Conservation (phyloP, 2,888 invertebrate species). For the Drosophila koepferae region DNA sequence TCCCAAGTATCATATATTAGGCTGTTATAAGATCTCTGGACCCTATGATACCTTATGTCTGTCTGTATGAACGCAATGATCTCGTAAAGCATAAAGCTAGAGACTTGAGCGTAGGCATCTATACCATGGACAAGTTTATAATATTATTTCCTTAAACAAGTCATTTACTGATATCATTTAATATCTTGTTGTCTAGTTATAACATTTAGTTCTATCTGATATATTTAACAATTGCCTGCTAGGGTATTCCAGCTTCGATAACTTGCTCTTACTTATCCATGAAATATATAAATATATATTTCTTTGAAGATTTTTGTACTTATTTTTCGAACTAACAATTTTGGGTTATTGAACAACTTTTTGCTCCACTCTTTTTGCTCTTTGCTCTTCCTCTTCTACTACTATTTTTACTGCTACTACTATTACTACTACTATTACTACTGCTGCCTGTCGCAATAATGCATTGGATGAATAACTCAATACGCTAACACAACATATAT, state of each 20-base stretch:
- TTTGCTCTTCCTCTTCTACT: slow-evolving; percentile 25
- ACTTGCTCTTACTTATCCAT: not conserved
- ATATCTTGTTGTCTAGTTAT: too few relatives aligned
- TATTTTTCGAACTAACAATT: slow-evolving; percentile 46
- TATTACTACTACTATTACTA: slow-evolving; percentile 40
- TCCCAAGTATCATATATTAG: not conserved
- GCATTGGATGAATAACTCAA: slow-evolving; percentile 28
- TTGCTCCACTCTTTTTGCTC: slow-evolving; percentile 29
- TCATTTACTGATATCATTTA: too few relatives aligned
- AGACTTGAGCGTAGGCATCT: too few relatives aligned
- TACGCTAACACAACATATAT: slow-evolving; percentile 21
- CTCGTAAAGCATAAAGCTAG: too few relatives aligned
- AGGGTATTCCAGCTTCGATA: slow-evolving; percentile 4
- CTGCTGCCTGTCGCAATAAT: slow-evolving; percentile 38
- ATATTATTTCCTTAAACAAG: too few relatives aligned
- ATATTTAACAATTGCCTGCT: not conserved
- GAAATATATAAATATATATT: slow-evolving; percentile 30
- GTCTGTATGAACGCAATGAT: too few relatives aligned
- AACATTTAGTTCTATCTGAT: not conserved
- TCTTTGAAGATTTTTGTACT: not conserved
- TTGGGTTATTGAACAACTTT: slow-evolving; percentile 23
- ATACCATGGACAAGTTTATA: too few relatives aligned
- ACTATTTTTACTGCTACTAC: slow-evolving; percentile 50
- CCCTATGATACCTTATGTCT: too few relatives aligned
- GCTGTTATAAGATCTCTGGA: not conserved